Evolutionary conservation across 2,888 invertebrate genomes (phyloP).

Genomic region (Leptothorax acervorum): DNA sequence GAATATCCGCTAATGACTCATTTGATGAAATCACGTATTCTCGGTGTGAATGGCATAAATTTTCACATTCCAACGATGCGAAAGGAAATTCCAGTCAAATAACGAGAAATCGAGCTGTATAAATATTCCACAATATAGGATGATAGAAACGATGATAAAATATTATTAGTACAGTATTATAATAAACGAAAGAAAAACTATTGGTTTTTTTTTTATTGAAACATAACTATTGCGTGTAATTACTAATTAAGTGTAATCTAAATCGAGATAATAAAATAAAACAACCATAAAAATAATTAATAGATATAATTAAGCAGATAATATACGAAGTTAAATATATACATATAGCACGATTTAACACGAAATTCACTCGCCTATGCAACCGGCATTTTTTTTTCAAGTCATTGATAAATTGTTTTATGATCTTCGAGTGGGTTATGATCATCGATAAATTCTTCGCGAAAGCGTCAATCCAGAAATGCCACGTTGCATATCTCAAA

Average conservation of each 20-base stretch:
- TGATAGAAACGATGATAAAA: neutral
- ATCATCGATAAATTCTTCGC: neutral
- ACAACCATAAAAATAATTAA: neutral
- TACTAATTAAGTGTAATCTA: neutral
- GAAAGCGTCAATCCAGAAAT: conserved; percentile 4
- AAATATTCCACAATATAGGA: neutral
- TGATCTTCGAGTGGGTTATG: neutral
- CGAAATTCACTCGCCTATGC: neutral
- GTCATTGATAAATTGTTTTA: neutral
- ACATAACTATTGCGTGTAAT: neutral
- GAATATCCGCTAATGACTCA: conserved; percentile 48
- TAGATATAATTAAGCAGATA: neutral
- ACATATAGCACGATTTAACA: neutral
- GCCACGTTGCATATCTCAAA: neutral
- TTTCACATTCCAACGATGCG: conserved; percentile 40
- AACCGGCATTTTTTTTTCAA: neutral
- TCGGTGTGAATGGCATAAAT: conserved; percentile 34
- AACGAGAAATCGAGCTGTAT: neutral
- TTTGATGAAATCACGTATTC: conserved; percentile 39
- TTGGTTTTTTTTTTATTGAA: neutral
- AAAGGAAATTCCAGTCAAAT: conserved; percentile 20
- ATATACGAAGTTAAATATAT: neutral
- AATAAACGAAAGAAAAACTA: neutral
- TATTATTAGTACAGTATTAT: neutral
- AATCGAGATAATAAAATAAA: neutral